Base-by-base conservation (phyloP, 2,797 vertebrate genomes). In the Crypturellus tataupa region DNA sequence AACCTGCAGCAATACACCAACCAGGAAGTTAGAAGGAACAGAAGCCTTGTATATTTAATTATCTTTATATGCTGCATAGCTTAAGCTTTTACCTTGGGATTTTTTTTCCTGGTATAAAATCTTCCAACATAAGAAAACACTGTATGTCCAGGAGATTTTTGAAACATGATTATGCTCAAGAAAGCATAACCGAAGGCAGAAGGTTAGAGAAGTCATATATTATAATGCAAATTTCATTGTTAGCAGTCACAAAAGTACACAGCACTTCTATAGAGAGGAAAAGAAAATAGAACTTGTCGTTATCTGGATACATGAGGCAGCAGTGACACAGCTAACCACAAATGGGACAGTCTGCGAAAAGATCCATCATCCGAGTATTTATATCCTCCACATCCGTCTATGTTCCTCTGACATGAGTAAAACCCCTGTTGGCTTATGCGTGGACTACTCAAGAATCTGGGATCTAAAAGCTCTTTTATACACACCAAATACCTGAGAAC, bases 201-300 rank as follows among this genome's bases (percentile, higher is more conserved):
- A 89, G 89, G 87, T 89, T 76, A 81, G 80, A 91, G 92, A 80
- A 77, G 71, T 80, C 85, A 25, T 25, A 44, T 42, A 80, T 92
- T 94, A 60, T 93, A 86, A 95, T 91, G 83, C 39, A 93, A 69
- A 94, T 93, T 70, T 88, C 89, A 80, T 70, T 68, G 77, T 91
- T 81, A 68, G 64, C 73, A 84, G 68, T 35, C 80, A 81, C 69
- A 85, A 90, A 65, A 72, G 65, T 27, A 80, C 42, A 73, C 3
- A 13, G 44, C 53, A 42, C 93, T 91, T 85, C 44, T 86, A n/a
- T 58, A 37, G 83, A 85, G 53, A 51, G 37, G 29, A 6, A 31
- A 31, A 63, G 56, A 19, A 3, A 49, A 49, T 31, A 27, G 7
- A 86, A 81, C 63, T 24, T 51, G 27, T 55, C 55, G 20, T 95